These are phyloP conservation scores for Sitta carolinensis DNA, from an alignment of 2,797 vertebrate species.

Conservation along the genomic window DNA sequence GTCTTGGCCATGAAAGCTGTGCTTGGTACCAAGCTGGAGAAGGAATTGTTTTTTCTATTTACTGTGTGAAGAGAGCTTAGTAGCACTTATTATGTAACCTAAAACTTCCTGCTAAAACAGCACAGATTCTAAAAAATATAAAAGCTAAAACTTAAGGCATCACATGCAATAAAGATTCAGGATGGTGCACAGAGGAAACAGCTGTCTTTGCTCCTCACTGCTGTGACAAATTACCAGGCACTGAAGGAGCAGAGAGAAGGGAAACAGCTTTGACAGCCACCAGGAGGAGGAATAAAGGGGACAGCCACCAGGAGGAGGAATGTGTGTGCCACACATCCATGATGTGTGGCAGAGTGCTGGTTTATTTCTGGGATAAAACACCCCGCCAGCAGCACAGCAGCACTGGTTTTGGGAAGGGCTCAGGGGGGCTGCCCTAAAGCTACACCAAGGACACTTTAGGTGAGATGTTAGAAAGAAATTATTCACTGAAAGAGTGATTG, in stretches of 20 bases:
- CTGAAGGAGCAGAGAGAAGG: neutral
- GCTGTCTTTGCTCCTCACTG: neutral
- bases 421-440: neutral
- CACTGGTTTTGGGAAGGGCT: neutral
- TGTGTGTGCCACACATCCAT: too few relatives aligned
- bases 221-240: neutral
- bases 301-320: too few relatives aligned
- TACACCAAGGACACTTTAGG: neutral
- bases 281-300: neutral
- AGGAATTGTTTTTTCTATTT: too few relatives aligned
- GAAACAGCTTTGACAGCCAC: neutral
- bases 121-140: too few relatives aligned
- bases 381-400: neutral
- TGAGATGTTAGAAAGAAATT: neutral
- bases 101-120: too few relatives aligned
- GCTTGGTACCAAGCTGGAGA: too few relatives aligned
- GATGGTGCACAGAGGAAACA: neutral
- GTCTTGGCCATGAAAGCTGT: too few relatives aligned
- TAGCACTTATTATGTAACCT: too few relatives aligned
- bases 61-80: too few relatives aligned
- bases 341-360: fast-evolving
- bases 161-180: neutral
- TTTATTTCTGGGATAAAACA: fast-evolving
- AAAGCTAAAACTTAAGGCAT: too few relatives aligned
- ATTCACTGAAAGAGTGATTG: too few relatives aligned